Base-by-base conservation (phyloP, 2,797 vertebrate species). In the Chrosomus eos region DNA sequence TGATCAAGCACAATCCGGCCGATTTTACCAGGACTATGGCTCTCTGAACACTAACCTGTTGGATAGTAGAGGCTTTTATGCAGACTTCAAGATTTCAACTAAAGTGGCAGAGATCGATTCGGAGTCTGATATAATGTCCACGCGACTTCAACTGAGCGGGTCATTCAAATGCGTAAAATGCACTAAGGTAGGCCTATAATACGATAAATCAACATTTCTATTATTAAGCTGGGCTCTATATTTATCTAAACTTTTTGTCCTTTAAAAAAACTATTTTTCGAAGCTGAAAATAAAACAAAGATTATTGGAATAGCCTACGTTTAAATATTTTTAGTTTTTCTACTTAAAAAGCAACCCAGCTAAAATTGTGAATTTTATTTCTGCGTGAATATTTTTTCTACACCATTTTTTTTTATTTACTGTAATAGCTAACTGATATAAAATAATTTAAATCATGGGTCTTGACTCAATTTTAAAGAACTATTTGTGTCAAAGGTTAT, bases 111-210 rank as follows among this genome's bases (percentile, higher is more conserved):
- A 91, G 2, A 93, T 92, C 88, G 97, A 97, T 92, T 86, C 96
- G 77, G 96, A 95, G 87, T 91, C 97, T 0, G 96, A 97, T 43
- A 91, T 97, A 66, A 93, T 97, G 84, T 97, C 96, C 88, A 94
- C 96, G 53, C 96, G 96, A 0, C 91, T 98, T 76, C 91, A 98
- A 84, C 94, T 97, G 73, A 93, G 93, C 10, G 95, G 96, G 2
- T 96, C 97, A 21, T 99, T 95, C 92, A 99, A 97, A 90, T 99
- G 98, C 85, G 88, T 99, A 90, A 99, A 99, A 90, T 99, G 98
- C 93, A 97, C 97, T 67, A 99, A 99, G 97, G 98, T 99, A 55
- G 51, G 51, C 53, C 5, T 55, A 92, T 6, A 19, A 68, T 18
- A 31, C 16, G 6, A 6, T 18, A 19, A 31, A 71, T 79, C 7